Evolutionary conservation across 2,797 vertebrate species (phyloP).

Genomic region (Danio tinwini): DNA sequence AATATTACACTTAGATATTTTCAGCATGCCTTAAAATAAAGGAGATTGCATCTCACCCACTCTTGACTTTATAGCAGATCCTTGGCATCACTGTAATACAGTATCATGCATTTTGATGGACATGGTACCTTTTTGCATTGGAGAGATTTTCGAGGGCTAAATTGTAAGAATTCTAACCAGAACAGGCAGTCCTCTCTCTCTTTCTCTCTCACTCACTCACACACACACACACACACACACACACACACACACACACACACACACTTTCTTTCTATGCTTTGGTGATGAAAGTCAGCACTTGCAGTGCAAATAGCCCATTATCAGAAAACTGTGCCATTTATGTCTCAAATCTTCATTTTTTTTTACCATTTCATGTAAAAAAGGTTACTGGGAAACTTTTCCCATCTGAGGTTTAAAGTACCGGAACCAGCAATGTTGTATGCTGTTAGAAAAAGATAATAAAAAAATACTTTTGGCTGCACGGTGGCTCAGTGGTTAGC

Average conservation of each 20-base stretch:
- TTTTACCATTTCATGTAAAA: background rate
- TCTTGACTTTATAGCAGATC: constrained; percentile 22
- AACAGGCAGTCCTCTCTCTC: background rate
- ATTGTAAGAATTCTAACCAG: constrained; percentile 1
- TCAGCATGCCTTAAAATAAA: constrained; percentile 11
- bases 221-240: background rate
- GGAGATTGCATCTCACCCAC: constrained; percentile 5
- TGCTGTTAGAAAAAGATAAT: background rate
- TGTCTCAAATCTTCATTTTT: constrained; percentile 2
- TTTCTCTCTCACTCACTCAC: background rate
- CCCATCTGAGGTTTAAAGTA: background rate
- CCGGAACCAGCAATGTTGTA: background rate
- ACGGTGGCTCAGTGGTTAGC: too few relatives aligned
- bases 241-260: background rate
- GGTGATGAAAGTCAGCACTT: constrained; percentile 15
- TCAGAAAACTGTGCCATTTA: background rate
- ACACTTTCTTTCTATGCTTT: background rate
- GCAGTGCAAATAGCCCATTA: constrained; percentile 3
- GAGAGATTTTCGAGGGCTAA: background rate
- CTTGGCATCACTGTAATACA: constrained; percentile 34
- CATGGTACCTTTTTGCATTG: constrained; percentile 35
- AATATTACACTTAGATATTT: constrained; percentile 43
- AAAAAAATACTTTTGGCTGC: too few relatives aligned
- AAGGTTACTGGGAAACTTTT: constrained; percentile 1
- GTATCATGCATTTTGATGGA: constrained; percentile 27